Evolutionary conservation across 2,888 invertebrate species (phyloP), one percentile per base, ranked within the genome.

Genomic region (Clusia tigrina): DNA sequence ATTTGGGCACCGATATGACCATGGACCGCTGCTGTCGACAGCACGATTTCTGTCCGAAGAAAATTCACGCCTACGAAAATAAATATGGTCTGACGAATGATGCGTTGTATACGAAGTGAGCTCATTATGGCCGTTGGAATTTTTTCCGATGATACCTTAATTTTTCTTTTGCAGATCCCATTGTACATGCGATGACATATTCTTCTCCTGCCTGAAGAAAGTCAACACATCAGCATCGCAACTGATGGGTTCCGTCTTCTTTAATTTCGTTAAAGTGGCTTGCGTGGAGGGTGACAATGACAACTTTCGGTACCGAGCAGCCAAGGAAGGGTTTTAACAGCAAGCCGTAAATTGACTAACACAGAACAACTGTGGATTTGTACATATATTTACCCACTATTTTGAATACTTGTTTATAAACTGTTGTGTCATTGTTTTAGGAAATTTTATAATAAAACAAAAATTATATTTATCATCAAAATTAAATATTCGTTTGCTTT

Each of bases 1-100:
- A 96, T 83, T 85, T 96, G 68, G 96, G 96, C 46, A 86, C 88
- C 0, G 91, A 84, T 82, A 77, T 85, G 54, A 85, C 85, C 32
- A 88, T 93, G 72, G 95, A 95, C 84, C 87, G 89, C 72, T 96
- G 96, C 82, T 96, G 96, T 83, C 88, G 95, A 64, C 90, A 90
- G 17, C 96, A 96, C 81, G 96, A 96, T 85, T 87, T 95, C 58
- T 96, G 96, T 78, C 95, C 95, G 1, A 88, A 91, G 57, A 95
- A 95, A 82, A 86, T 91, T 51, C 84, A 87, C 22, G 82, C 83
- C 9, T 83, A 81, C 60, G 81, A 84, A 66, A 68, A 80, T 62
- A 89, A 91, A 71, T 95, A 94, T 84, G 92, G 93, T 80, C 86
- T 95, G 65, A 91, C 89, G 61, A 96, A 96, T 85, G 89, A 90